Conservation (phyloP, 2,888 invertebrate species). For the Agapostemon virescens region DNA sequence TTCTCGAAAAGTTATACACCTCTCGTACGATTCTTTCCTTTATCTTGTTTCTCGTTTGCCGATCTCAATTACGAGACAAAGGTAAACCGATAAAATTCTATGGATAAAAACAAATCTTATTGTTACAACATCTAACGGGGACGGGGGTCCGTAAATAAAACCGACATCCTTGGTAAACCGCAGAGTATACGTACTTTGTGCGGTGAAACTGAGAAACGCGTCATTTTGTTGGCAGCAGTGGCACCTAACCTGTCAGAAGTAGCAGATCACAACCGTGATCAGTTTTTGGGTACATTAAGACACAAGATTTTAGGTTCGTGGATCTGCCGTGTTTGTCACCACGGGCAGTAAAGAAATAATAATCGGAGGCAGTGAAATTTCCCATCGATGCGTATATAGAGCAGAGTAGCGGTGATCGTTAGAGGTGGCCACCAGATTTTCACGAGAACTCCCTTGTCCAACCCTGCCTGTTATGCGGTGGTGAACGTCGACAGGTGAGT, state of each 20-base stretch:
- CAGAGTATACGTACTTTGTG: not conserved
- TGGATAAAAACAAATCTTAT: not conserved
- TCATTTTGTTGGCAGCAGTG: constrained; percentile 64
- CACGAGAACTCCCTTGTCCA: constrained; percentile 56
- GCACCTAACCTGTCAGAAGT: constrained; percentile 73
- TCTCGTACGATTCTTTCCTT: no score
- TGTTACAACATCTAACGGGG: no score
- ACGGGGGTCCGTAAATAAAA: not conserved
- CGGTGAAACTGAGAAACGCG: not conserved
- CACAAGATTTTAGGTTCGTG: constrained; percentile 47
- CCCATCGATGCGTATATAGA: constrained; percentile 54
- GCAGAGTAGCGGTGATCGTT: constrained; percentile 34
- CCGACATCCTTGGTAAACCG: not conserved
- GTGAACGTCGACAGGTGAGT: constrained; percentile 74
- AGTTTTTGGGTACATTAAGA: constrained; percentile 52
- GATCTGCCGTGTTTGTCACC: constrained; percentile 50
- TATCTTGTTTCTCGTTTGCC: not conserved
- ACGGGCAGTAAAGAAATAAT: constrained; percentile 41
- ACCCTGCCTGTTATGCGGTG: constrained; percentile 75
- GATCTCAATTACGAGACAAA: not conserved
- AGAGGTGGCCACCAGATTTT: constrained; percentile 57
- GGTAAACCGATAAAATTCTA: not conserved
- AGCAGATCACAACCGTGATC: constrained; percentile 58
- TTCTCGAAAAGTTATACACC: not conserved
- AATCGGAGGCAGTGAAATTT: constrained; percentile 45